Evolutionary conservation across 2,888 invertebrate species (phyloP).

Genomic region (Leptura quadrifasciata): DNA sequence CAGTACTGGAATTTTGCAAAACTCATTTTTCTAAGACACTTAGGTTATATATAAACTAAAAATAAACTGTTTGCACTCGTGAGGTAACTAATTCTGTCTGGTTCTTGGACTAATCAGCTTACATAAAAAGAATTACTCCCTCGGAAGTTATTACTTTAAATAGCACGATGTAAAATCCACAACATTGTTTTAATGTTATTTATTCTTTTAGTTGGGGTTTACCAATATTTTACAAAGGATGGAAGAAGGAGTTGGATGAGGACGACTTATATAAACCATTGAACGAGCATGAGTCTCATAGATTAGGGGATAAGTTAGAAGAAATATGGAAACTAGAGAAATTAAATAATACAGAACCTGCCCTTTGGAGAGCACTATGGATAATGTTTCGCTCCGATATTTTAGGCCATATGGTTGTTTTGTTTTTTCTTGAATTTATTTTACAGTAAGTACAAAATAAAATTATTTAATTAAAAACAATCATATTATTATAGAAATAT

Average conservation of each 20-base stretch:
- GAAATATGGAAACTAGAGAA: conserved; percentile 65
- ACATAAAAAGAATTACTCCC: too few species aligned
- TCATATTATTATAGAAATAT: too few species aligned
- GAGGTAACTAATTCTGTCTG: too few species aligned
- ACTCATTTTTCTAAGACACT: too few species aligned
- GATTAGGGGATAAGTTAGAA: conserved; percentile 73
- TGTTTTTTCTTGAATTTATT: conserved; percentile 63
- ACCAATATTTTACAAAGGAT: conserved; percentile 74
- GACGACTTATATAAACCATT: conserved; percentile 75
- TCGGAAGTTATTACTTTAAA: too few species aligned
- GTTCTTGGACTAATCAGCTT: too few species aligned
- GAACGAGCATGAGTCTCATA: conserved; percentile 72
- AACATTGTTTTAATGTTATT: background rate
- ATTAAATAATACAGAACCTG: conserved; percentile 60
- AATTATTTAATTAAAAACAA: too few species aligned
- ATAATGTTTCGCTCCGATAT: conserved; percentile 65
- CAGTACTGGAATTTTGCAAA: too few species aligned
- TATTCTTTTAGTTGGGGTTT: conserved; percentile 74
- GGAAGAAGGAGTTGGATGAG: conserved; percentile 73
- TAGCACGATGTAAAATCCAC: too few species aligned
- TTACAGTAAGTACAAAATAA: conserved; percentile 61
- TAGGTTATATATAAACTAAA: too few species aligned
- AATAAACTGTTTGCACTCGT: too few species aligned
- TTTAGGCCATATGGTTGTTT: conserved; percentile 60
- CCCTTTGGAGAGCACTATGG: conserved; percentile 65